Conservation (phyloP, 35 echinoderm and acorn worm genomes). For the Diadema setosum region DNA sequence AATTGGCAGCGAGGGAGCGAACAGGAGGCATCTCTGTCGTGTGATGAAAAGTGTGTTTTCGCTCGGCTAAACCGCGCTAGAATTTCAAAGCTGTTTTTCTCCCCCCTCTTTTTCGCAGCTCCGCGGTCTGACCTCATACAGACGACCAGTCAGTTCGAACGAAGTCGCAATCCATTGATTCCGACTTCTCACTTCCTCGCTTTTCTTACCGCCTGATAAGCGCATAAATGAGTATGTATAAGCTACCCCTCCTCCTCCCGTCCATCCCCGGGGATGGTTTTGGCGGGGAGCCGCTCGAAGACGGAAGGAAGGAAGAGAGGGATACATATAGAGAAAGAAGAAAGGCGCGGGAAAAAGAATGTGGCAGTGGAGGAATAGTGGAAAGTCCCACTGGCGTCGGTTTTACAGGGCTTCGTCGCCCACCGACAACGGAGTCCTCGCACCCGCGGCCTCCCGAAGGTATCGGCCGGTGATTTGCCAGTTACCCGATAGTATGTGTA, state of each 20-base stretch:
- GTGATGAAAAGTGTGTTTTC: conserved; percentile 12
- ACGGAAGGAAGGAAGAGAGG: too few species aligned
- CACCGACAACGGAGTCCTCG: background rate
- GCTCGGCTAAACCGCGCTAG: background rate
- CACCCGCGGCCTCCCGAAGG: background rate
- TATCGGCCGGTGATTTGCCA: conserved; percentile 23
- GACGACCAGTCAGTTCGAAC: background rate
- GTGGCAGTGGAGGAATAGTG: background rate
- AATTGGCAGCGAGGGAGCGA: background rate
- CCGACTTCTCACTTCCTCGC: background rate
- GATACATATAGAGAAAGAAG: too few species aligned
- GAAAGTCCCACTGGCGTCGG: background rate
- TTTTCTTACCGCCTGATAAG: background rate
- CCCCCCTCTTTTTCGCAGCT: background rate
- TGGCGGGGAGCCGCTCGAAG: background rate
- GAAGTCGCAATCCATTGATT: conserved; percentile 2
- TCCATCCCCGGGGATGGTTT: background rate
- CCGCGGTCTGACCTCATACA: background rate
- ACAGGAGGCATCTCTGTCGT: background rate
- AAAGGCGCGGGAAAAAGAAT: background rate
- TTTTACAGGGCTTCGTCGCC: background rate
- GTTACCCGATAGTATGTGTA: conserved; percentile 18
- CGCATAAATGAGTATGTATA: conserved; percentile 12
- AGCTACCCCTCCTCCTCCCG: conserved; percentile 18
- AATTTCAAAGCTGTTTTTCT: conserved; percentile 2